Evolutionary conservation across 2,888 invertebrate genomes (phyloP).

Genomic region (Cephus nigrinus): DNA sequence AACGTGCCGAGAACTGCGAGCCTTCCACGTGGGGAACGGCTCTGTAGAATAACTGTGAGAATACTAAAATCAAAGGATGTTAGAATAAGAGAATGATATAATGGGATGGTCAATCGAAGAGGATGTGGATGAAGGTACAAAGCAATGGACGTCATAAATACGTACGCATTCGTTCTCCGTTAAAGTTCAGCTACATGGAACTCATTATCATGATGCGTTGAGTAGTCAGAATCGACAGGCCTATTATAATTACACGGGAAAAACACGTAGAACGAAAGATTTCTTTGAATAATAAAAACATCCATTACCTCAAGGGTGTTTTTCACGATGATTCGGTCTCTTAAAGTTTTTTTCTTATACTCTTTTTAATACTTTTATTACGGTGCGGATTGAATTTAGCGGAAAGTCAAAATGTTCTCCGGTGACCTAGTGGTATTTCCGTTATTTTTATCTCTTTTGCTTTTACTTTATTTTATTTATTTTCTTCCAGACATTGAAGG

Average conservation of each 20-base stretch:
- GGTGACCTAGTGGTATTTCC: background rate
- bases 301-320: background rate
- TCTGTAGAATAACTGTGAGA: background rate
- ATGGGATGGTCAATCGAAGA: background rate
- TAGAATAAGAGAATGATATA: background rate
- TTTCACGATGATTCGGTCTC: background rate
- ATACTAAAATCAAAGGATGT: background rate
- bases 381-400: background rate
- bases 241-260: background rate
- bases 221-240: conserved; percentile 8
- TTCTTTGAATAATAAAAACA: background rate
- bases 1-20: background rate
- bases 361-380: background rate
- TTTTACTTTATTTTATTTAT: background rate
- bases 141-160: background rate
- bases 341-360: background rate
- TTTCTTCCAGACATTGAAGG: background rate
- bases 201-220: conserved; percentile 30
- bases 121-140: background rate
- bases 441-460: background rate
- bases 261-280: background rate
- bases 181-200: conserved; percentile 31
- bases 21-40: background rate
- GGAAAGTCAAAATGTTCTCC: background rate
- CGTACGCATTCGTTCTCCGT: background rate